Conservation (phyloP, 2,113 vertebrate genomes). For the Phoxinus phoxinus region DNA sequence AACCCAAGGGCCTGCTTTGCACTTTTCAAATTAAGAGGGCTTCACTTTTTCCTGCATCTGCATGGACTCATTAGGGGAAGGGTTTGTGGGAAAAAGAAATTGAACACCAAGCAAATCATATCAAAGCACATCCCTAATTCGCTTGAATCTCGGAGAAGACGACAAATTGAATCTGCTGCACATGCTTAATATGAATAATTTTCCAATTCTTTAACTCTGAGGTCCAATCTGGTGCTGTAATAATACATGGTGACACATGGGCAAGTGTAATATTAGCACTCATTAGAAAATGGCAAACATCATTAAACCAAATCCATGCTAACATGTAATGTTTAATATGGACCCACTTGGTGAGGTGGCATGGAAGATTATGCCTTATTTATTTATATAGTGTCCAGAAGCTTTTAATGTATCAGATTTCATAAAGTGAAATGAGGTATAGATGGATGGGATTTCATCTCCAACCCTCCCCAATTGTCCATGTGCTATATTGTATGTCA, state of each 20-base stretch:
- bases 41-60: slow-evolving; percentile 2
- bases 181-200: not conserved
- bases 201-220: slow-evolving; percentile 5
- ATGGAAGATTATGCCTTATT: not conserved
- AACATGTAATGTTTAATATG: not conserved
- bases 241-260: slow-evolving; percentile 10
- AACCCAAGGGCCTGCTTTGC: slow-evolving; percentile 40
- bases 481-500: not conserved
- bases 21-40: slow-evolving; percentile 28
- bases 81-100: slow-evolving; percentile 6
- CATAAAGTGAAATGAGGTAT: not conserved
- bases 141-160: not conserved
- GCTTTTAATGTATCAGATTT: not conserved
- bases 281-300: slow-evolving; percentile 4
- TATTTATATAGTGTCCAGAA: not conserved
- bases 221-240: not conserved
- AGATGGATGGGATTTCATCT: not conserved
- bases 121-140: slow-evolving; percentile 13
- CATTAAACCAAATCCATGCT: not conserved
- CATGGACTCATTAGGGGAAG: not conserved
- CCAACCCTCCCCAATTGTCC: not conserved
- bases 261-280: slow-evolving; percentile 1
- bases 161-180: slow-evolving; percentile 22
- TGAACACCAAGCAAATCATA: not conserved
- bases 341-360: not conserved